Evolutionary conservation across 2,113 vertebrate species (phyloP).

Genomic region (Gadus chalcogrammus): DNA sequence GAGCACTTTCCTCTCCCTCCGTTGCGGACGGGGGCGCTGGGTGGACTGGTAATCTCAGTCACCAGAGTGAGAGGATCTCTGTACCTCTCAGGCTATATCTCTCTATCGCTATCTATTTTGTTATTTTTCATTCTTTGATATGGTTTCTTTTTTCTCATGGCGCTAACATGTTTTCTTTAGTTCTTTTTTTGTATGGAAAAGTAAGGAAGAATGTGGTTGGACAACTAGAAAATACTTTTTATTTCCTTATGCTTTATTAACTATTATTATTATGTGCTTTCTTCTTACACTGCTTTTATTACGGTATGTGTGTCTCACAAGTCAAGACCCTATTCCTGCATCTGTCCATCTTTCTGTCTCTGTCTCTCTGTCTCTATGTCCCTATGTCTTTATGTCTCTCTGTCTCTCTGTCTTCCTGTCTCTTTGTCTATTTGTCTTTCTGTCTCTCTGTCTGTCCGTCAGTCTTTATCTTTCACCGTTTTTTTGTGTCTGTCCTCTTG

Average conservation of each 20-base stretch:
- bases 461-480: no score
- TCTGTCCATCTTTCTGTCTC: slow-evolving; percentile 1
- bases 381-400: no score
- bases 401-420: slow-evolving; percentile 7
- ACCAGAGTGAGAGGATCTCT: slow-evolving; percentile 42
- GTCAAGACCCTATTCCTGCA: slow-evolving; percentile 16
- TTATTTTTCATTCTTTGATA: slow-evolving; percentile 11
- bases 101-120: neutral
- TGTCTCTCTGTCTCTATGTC: no score
- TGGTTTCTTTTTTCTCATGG: slow-evolving; percentile 28
- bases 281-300: neutral
- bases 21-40: no score
- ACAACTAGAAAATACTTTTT: neutral
- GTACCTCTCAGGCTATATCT: slow-evolving; percentile 34
- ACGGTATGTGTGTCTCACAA: slow-evolving; percentile 36
- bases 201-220: neutral
- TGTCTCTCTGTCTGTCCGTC: no score
- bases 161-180: slow-evolving; percentile 42
- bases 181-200: slow-evolving; percentile 21
- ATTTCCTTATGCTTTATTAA: slow-evolving; percentile 26
- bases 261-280: no score
- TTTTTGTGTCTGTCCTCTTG: no score
- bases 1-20: no score
- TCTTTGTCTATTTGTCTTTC: slow-evolving; percentile 30
- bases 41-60: slow-evolving; percentile 1